Conservation (phyloP, 2,797 vertebrate species). For the Sebastes itinus region DNA sequence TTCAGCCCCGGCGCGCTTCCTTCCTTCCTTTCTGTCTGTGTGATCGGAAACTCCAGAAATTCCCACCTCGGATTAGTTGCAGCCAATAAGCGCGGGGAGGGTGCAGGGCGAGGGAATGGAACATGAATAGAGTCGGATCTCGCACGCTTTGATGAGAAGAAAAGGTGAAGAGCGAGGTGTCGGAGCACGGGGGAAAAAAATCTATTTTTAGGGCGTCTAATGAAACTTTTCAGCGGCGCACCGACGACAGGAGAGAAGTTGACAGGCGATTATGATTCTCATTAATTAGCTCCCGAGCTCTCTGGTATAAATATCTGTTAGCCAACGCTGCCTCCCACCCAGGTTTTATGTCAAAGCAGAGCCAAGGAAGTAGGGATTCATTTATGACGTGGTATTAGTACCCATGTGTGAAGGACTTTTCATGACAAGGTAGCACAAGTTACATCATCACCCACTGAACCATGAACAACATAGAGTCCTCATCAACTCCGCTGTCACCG, state of each 20-base stretch:
- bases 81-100: slow-evolving; percentile 39
- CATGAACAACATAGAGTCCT: neutral
- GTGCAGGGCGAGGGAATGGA: neutral
- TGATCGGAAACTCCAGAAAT: slow-evolving; percentile 45
- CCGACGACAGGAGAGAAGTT: slow-evolving; percentile 42
- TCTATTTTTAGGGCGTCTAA: slow-evolving; percentile 75
- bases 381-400: neutral
- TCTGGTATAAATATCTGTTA: slow-evolving; percentile 41
- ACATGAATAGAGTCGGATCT: slow-evolving; percentile 2
- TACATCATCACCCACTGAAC: neutral
- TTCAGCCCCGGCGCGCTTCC: neutral
- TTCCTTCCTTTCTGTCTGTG: slow-evolving; percentile 21
- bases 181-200: slow-evolving; percentile 35
- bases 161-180: slow-evolving; percentile 71
- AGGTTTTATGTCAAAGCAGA: neutral
- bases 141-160: slow-evolving; percentile 54
- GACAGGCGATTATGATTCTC: slow-evolving; percentile 71
- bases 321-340: slow-evolving; percentile 33
- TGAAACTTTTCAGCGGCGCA: slow-evolving; percentile 55
- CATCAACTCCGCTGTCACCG: neutral
- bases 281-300: slow-evolving; percentile 72
- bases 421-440: neutral
- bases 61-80: slow-evolving; percentile 57
- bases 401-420: neutral
- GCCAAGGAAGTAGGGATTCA: neutral